These are phyloP conservation scores for Rhynchotus rufescens DNA, from an alignment of 2,797 vertebrate species.

Conservation along the genomic window DNA sequence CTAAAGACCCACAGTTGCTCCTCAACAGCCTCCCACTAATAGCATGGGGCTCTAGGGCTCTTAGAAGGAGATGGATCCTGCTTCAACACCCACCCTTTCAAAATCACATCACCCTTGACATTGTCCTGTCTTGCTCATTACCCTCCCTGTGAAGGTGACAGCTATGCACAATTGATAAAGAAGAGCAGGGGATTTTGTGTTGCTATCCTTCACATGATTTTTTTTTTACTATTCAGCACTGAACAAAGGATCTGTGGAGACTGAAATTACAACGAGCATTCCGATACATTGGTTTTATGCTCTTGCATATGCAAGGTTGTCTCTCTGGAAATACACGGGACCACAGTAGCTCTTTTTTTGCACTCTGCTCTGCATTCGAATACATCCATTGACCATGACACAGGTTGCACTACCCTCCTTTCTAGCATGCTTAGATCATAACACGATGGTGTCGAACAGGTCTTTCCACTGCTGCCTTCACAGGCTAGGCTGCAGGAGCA, in stretches of 20 bases:
- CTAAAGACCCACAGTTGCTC: background rate
- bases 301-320: background rate
- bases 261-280: background rate
- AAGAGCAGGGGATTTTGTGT: background rate
- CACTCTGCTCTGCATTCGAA: background rate
- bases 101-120: background rate
- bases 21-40: background rate
- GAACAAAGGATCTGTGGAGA: background rate
- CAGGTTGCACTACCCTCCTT: background rate
- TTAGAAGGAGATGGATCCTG: background rate
- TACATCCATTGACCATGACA: background rate
- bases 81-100: background rate
- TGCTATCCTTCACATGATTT: background rate
- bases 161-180: background rate
- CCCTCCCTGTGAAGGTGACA: background rate
- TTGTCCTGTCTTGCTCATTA: background rate
- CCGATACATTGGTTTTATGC: background rate
- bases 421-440: background rate
- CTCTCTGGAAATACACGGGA: background rate
- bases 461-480: background rate
- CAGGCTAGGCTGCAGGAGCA: background rate
- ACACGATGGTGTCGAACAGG: background rate
- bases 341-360: background rate
- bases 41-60: background rate
- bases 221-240: background rate